Conservation (phyloP, 2,888 invertebrate species). For the Parasteatoda lunata region DNA sequence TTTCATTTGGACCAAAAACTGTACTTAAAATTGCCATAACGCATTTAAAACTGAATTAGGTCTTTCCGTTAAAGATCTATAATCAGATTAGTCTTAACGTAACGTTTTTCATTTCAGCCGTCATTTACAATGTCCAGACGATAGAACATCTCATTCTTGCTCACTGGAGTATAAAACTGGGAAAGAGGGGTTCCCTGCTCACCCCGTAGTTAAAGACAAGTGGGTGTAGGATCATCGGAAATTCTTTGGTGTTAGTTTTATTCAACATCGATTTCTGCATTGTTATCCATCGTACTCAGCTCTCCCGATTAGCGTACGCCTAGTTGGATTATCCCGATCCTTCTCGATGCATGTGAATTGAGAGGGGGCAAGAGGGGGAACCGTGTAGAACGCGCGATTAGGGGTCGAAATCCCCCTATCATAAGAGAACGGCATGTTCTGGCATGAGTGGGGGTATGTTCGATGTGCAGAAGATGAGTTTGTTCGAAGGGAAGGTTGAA, state of each 20-base stretch:
- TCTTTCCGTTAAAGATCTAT: no score
- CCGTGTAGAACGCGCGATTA: conserved; percentile 48
- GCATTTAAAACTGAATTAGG: no score
- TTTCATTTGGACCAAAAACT: no score
- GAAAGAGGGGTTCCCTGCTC: neutral
- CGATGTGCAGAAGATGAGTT: conserved; percentile 35
- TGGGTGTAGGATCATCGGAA: neutral
- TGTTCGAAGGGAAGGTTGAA: conserved; percentile 22
- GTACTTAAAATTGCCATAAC: no score
- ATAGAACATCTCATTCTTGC: neutral
- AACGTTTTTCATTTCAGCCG: neutral
- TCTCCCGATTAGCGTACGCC: conserved; percentile 56
- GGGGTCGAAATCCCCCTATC: conserved; percentile 55
- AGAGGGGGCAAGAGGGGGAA: neutral
- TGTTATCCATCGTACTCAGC: conserved; percentile 9
- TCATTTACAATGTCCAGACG: neutral
- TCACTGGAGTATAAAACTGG: neutral
- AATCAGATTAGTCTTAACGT: no score
- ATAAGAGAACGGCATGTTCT: conserved; percentile 47
- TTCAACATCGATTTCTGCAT: conserved; percentile 32
- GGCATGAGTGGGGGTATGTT: conserved; percentile 16
- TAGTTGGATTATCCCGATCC: conserved; percentile 54
- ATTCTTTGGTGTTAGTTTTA: conserved; percentile 21
- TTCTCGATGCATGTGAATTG: conserved; percentile 12
- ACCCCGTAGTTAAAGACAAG: neutral